Evolutionary conservation across 2,888 invertebrate species (phyloP).

Genomic region (Alitta virens): DNA sequence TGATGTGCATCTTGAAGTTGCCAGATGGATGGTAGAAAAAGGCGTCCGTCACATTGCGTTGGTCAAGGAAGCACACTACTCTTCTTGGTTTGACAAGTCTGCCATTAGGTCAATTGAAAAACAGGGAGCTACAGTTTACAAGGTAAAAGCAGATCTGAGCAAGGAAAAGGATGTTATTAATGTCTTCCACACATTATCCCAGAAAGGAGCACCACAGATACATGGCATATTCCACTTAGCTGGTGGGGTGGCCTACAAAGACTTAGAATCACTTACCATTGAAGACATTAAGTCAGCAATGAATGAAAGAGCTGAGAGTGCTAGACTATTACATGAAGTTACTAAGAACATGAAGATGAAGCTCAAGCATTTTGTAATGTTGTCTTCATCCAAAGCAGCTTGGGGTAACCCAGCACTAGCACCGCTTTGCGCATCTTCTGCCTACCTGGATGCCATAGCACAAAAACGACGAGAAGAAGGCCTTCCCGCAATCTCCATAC

Average conservation of each 20-base stretch:
- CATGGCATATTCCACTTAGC: constrained; percentile 6
- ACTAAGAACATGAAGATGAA: not conserved
- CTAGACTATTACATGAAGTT: not conserved
- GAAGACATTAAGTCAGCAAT: not conserved
- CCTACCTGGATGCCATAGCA: constrained; percentile 5
- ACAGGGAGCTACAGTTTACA: not conserved
- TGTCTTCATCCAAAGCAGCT: constrained; percentile 4
- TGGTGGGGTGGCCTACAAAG: not conserved
- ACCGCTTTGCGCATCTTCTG: not conserved
- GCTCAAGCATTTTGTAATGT: constrained; percentile 10
- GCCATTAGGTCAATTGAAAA: not conserved
- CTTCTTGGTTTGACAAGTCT: constrained; percentile 1
- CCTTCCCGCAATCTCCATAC: constrained; percentile 3
- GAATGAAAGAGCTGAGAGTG: not conserved
- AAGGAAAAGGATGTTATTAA: not conserved
- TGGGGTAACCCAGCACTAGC: constrained; percentile 4
- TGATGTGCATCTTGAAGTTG: constrained; percentile 2
- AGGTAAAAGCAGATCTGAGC: constrained; percentile 5
- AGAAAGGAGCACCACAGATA: not conserved
- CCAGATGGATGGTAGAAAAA: constrained; percentile 12
- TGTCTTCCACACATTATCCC: not conserved
- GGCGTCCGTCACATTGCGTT: constrained; percentile 6
- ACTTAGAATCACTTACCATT: not conserved
- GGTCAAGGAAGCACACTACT: not conserved
- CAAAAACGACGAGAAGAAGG: not conserved